Evolutionary conservation across 2,797 vertebrate species (phyloP).

Genomic region (Anguilla marmorata): DNA sequence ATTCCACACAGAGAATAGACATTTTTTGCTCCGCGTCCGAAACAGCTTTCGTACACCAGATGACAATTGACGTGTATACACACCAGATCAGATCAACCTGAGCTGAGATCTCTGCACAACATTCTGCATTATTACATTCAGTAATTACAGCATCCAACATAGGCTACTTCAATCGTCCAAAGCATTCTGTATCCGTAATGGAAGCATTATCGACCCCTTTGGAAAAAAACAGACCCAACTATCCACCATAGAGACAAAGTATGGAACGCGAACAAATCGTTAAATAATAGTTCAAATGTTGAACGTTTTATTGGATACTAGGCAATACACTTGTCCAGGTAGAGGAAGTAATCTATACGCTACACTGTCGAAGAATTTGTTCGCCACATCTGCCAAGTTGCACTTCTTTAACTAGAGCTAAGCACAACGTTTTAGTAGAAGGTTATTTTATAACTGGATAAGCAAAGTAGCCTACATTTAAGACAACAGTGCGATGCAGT

Average conservation of each 20-base stretch:
- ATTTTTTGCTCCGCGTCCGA: neutral
- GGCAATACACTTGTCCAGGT: neutral
- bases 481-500: neutral
- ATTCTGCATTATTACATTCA: neutral
- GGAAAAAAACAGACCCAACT: neutral
- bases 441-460: neutral
- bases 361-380: neutral
- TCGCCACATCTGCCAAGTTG: conserved; percentile 18
- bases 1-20: neutral
- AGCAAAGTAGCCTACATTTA: neutral
- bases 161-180: neutral
- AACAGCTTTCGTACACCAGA: neutral
- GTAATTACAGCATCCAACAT: neutral
- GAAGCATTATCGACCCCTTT: neutral
- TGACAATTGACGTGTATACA: neutral
- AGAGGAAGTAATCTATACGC: neutral
- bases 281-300: neutral
- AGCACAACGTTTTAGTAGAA: neutral
- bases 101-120: neutral
- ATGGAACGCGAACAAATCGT: neutral
- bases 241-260: neutral
- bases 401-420: conserved; percentile 10
- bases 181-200: neutral
- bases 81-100: neutral
- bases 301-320: neutral